Conservation (phyloP, 2,797 vertebrate genomes). For the Phataginus tricuspis region DNA sequence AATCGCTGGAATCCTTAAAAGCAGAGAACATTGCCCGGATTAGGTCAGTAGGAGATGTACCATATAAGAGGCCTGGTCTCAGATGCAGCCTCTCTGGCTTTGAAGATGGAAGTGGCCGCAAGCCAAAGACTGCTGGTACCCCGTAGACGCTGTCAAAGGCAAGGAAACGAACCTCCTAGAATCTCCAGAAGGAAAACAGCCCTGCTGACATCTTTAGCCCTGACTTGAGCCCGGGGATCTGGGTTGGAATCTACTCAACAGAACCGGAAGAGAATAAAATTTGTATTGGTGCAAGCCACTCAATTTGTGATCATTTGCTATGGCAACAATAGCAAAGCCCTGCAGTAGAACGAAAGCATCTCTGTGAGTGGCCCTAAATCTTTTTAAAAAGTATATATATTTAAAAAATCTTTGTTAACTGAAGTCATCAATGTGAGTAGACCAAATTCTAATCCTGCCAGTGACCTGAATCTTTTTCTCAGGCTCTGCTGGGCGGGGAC, state of each 20-base stretch:
- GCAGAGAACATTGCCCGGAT: not conserved
- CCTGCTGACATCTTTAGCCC: not conserved
- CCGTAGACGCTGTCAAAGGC: not conserved
- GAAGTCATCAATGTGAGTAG: not conserved
- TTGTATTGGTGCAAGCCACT: not conserved
- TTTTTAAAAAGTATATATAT: not conserved
- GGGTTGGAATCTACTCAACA: not conserved
- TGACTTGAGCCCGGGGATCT: not conserved
- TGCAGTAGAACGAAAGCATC: not conserved
- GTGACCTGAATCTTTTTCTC: not conserved
- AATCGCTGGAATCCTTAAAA: not conserved
- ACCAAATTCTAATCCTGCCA: not conserved
- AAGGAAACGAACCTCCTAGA: not conserved
- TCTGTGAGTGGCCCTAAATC: not conserved
- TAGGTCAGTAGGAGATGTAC: not conserved
- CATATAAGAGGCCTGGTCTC: not conserved
- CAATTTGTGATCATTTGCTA: not conserved
- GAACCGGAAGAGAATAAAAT: not conserved
- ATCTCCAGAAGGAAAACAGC: not conserved
- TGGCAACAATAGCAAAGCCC: not conserved
- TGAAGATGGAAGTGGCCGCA: not conserved
- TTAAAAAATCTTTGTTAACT: not conserved
- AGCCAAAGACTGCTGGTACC: not conserved
- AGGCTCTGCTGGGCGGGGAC: too few species aligned
- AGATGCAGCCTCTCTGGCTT: not conserved